Evolutionary conservation across 37 sponge, comb jelly and placozoan species (phyloP), one percentile per base, ranked within the genome.

Genomic region (Eunapius fragilis): DNA sequence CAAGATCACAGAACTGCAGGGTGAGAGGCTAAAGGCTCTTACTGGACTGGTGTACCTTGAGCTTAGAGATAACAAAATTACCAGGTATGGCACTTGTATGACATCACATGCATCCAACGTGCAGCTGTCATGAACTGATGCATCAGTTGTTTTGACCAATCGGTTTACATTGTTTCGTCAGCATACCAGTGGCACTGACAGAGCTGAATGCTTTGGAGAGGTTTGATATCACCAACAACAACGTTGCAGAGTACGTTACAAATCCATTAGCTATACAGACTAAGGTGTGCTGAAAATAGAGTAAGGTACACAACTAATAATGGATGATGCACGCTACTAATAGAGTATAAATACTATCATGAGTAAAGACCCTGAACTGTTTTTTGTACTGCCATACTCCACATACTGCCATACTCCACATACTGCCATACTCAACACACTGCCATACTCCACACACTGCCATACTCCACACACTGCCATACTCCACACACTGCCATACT

Each of bases 191-290:
- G 12, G 84, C 34, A 12, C 81, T 95, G 32, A 71, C 81, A 13
- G 28, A 75, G n/a, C 24, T 92, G 81, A 68, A 4, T 2, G 72
- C 69, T 7, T 28, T 95, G 68, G 88, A 95, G 70, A 84, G 96
- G 80, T 79, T 95, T 25, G 96, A 95, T 32, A 50, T 95, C 23
- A 86, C 91, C 30, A 92, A 93, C 72, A 95, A 95, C 70, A 70
- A 95, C 74, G 31, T 95, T 0, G 38, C 93, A 14, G 70, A 85
- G 95, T 95, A 79, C 22, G 91, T 74, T 41, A 41, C 41, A 41
- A 3, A 41, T 27, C n/a, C 30, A 25, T 25, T 12, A 27, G 25
- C 23, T 45, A 9, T 9, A 45, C 47, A 45, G 9, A 45, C 4
- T 45, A 45, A 45, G 47, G 9, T 13, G 58, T 58, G 17, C 58